Percentiles rank a stretch among this genome's conserved stretches.
phyloP scores from a whole-genome alignment of 2,797 vertebrate genomes.

The Melopsittacus undulatus region DNA sequence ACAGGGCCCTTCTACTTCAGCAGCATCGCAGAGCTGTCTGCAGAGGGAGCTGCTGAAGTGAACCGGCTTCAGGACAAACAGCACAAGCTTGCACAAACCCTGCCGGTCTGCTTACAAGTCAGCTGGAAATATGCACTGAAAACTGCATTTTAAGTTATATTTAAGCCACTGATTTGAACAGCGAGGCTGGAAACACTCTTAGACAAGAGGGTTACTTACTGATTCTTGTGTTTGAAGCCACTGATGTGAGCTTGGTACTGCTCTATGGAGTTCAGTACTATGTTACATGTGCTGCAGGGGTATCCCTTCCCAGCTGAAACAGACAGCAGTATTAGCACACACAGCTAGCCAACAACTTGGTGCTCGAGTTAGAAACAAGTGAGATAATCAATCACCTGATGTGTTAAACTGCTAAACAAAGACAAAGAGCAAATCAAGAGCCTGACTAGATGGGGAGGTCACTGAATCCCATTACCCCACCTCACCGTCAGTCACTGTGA shows the following conservation, averaged over 20 bases:
- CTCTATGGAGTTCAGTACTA: conserved; percentile 96
- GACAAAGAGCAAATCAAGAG: background rate
- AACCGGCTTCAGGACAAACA: background rate
- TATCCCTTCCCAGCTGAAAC: conserved; percentile 91
- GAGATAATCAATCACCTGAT: background rate
- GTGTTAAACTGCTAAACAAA: background rate
- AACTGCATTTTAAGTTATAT: background rate
- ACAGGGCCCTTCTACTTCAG: background rate
- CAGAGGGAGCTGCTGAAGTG: conserved; percentile 20
- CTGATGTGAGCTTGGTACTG: conserved; percentile 98
- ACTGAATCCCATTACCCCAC: background rate
- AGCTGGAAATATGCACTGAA: background rate
- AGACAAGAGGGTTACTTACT: conserved; percentile 81
- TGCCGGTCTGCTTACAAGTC: background rate
- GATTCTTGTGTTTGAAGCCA: conserved; percentile 97
- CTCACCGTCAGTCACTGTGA: background rate
- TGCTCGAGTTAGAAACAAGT: conserved; percentile 21
- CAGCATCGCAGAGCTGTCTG: background rate
- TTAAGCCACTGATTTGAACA: background rate
- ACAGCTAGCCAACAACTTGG: background rate
- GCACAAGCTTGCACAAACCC: background rate
- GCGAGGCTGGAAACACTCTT: background rate
- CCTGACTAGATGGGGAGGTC: background rate
- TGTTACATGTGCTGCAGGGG: conserved; percentile 90
- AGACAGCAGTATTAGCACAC: conserved; percentile 66